Evolutionary conservation across 2,113 vertebrate species (phyloP), one percentile per base, ranked within the genome.

Genomic region (Sminthopsis crassicaudata): DNA sequence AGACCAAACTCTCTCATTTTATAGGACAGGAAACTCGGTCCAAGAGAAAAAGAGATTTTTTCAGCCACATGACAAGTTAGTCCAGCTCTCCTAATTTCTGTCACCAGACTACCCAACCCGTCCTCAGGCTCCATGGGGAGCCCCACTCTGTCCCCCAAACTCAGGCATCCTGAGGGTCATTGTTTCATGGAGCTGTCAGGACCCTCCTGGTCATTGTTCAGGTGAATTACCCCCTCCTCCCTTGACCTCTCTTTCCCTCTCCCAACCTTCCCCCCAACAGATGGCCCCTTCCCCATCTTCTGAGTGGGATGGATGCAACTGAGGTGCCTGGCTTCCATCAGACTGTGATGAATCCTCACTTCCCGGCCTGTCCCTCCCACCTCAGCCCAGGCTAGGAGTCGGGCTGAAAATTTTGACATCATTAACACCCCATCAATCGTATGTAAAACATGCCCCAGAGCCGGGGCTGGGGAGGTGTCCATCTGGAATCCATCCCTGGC

Each of bases 401-500:
- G 67, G 93, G 93, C 96, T 97, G 91, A 90, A 98, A 96, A 97
- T 96, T 96, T 95, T 94, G 97, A 94, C 96, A 90, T 97, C 97
- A 84, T 97, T 96, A 97, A 97, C 97, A 98, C 95, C 95, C 97
- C 97, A 97, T 97, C 97, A 97, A 92, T 97, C 92, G 54, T 30
- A 60, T 94, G 92, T 96, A 95, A 96, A 97, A 95, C 91, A 55
- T 22, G 95, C 94, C 92, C 89, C 93, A 94, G 94, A 55, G 96
- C 91, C 94, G 54, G 0, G 8, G 14, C 92, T 48, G 89, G 30
- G 50, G 90, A 95, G 92, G 50, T 30, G 92, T 94, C 96, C 96
- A 93, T 97, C 98, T 98, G 98, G 97, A 97, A 97, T 94, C 97
- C 84, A 84, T 97, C 96, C 96, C 97, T 97, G 95, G 93, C 93